Evolutionary conservation across 2,113 vertebrate species (phyloP).

Genomic region (Natator depressus): DNA sequence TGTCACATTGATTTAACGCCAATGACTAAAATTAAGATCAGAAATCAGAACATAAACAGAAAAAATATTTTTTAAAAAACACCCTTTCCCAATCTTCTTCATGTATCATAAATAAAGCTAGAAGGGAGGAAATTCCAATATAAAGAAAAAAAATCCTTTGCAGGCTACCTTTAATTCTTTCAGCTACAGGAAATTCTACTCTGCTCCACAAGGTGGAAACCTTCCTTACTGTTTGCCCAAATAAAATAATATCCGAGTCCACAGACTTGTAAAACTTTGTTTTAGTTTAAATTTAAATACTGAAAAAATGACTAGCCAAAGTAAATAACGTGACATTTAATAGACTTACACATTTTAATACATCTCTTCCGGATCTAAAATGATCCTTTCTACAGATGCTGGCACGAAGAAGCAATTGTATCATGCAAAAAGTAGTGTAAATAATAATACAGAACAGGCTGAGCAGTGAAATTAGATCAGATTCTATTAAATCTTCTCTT

Average conservation of each 20-base stretch:
- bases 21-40: not conserved
- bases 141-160: not conserved
- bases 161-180: not conserved
- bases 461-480: not conserved
- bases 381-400: not conserved
- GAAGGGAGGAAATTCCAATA: not conserved
- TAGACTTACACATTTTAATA: not conserved
- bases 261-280: not conserved
- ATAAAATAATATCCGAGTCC: not conserved
- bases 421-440: not conserved
- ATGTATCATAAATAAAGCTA: not conserved
- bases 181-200: not conserved
- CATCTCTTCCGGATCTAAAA: not conserved
- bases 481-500: not conserved
- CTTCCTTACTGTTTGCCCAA: slow-evolving; percentile 20
- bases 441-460: not conserved
- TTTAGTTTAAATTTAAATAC: not conserved
- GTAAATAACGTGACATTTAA: not conserved
- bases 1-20: not conserved
- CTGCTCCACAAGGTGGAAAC: slow-evolving; percentile 40
- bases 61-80: not conserved
- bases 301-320: not conserved
- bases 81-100: not conserved
- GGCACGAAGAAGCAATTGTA: not conserved
- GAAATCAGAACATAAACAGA: not conserved